phyloP scores from a whole-genome alignment of 2,888 invertebrate species.

The Diplazon laetatorius region DNA sequence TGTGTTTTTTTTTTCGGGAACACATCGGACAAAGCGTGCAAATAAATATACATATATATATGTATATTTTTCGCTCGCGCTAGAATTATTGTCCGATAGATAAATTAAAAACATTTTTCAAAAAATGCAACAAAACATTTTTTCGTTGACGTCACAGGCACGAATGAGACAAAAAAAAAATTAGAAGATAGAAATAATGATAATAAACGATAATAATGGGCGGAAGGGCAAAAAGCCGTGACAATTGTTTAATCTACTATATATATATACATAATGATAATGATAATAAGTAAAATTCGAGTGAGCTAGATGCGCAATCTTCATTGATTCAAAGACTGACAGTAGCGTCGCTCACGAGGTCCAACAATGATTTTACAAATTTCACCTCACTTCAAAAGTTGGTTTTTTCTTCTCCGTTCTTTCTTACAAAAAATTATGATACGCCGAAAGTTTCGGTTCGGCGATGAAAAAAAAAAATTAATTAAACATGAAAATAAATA shows the following conservation, averaged over 20 bases:
- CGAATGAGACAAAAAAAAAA: conserved; percentile 3
- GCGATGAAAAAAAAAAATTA: too few species aligned
- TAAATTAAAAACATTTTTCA: conserved; percentile 10
- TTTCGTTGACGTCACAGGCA: background rate
- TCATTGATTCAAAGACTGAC: conserved; percentile 76
- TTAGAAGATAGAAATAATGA: background rate
- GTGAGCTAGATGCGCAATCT: conserved; percentile 77
- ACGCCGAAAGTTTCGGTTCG: too few species aligned
- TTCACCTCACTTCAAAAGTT: too few species aligned
- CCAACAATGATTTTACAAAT: conserved; percentile 44
- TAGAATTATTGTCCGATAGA: conserved; percentile 42
- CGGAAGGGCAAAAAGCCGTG: conserved; percentile 25
- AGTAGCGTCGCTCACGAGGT: conserved; percentile 70
- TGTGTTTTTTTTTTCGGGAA: too few species aligned
- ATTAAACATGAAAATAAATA: too few species aligned
- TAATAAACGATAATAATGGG: conserved; percentile 11
- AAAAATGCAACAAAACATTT: conserved; percentile 37
- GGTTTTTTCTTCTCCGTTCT: background rate
- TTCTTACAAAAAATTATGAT: background rate
- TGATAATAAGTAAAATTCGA: conserved; percentile 30
- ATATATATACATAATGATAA: conserved; percentile 61
- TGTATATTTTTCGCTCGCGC: too few species aligned
- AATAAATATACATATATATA: too few species aligned
- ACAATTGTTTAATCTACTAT: conserved; percentile 34
- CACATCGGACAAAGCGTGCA: conserved; percentile 42